These are phyloP conservation scores for Candidula unifasciata DNA, from an alignment of 2,888 invertebrate species.

Conservation along the genomic window DNA sequence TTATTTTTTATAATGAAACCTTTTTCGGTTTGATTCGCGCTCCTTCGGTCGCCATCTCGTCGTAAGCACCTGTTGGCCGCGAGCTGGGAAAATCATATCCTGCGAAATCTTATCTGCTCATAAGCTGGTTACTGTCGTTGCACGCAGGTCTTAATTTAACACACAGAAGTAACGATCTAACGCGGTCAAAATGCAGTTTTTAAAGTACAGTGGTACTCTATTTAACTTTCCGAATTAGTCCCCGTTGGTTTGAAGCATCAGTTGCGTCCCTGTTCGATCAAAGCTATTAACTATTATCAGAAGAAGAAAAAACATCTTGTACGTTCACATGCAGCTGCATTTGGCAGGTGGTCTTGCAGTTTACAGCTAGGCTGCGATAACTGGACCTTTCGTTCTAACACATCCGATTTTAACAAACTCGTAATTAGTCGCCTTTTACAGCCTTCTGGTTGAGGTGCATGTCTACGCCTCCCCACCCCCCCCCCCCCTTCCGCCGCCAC, in stretches of 20 bases:
- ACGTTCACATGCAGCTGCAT: too few relatives aligned
- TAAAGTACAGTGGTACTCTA: neutral
- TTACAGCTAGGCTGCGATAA: too few relatives aligned
- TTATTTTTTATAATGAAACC: neutral
- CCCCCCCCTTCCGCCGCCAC: too few relatives aligned
- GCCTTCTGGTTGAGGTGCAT: too few relatives aligned
- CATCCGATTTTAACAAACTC: too few relatives aligned
- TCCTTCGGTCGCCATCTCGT: constrained; percentile 7
- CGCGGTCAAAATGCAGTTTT: constrained; percentile 23
- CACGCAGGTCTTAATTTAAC: constrained; percentile 35
- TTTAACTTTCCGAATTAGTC: neutral
- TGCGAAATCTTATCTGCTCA: constrained; percentile 39
- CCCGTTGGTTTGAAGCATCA: neutral
- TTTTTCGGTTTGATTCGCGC: constrained; percentile 25
- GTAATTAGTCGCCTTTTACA: too few relatives aligned
- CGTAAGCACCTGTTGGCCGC: constrained; percentile 36
- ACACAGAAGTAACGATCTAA: constrained; percentile 3
- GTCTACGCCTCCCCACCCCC: too few relatives aligned
- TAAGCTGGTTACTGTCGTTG: constrained; percentile 15
- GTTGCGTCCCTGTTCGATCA: too few relatives aligned
- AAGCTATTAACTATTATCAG: too few relatives aligned
- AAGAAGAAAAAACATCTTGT: too few relatives aligned
- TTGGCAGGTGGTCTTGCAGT: too few relatives aligned
- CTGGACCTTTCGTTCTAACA: too few relatives aligned
- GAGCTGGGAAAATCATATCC: constrained; percentile 25